Evolutionary conservation across 2,888 invertebrate species (phyloP).

Genomic region (Helleia helle): DNA sequence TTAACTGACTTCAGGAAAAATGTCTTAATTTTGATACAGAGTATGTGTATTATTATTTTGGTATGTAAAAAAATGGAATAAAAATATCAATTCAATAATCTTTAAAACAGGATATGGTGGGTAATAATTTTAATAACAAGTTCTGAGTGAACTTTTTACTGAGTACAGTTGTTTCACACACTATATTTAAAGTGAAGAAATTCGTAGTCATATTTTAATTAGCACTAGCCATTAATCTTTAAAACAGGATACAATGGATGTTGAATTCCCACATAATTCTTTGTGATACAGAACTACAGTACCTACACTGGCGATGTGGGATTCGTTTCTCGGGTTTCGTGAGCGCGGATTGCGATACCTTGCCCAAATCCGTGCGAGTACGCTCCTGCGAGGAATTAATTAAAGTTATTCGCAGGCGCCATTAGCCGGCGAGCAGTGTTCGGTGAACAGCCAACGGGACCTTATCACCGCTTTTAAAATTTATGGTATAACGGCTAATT

Average conservation of each 20-base stretch:
- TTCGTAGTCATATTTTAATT: too few species aligned
- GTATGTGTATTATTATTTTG: too few species aligned
- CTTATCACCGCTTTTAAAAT: constrained; percentile 63
- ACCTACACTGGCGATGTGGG: constrained; percentile 9
- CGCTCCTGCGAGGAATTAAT: constrained; percentile 45
- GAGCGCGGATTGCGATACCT: constrained; percentile 16
- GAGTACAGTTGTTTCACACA: too few species aligned
- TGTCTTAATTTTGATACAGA: too few species aligned
- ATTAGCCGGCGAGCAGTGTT: constrained; percentile 41
- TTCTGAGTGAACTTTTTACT: too few species aligned
- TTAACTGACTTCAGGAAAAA: too few species aligned
- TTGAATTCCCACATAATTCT: constrained; percentile 4
- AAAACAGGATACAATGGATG: background rate
- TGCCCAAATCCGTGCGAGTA: constrained; percentile 24
- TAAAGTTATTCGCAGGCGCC: constrained; percentile 50
- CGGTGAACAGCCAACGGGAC: constrained; percentile 49
- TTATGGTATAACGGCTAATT: constrained; percentile 66
- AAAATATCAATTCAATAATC: too few species aligned
- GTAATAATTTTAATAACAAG: too few species aligned
- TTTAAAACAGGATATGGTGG: too few species aligned
- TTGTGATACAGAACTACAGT: background rate
- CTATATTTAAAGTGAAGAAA: too few species aligned
- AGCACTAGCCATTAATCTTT: too few species aligned
- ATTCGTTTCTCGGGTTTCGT: constrained; percentile 9
- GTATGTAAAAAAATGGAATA: too few species aligned